A percentile compares a stretch with the other conserved stretches of the same genome.
phyloP scores from a whole-genome alignment of 2,888 invertebrate genomes.

The Drosophila birchii region DNA sequence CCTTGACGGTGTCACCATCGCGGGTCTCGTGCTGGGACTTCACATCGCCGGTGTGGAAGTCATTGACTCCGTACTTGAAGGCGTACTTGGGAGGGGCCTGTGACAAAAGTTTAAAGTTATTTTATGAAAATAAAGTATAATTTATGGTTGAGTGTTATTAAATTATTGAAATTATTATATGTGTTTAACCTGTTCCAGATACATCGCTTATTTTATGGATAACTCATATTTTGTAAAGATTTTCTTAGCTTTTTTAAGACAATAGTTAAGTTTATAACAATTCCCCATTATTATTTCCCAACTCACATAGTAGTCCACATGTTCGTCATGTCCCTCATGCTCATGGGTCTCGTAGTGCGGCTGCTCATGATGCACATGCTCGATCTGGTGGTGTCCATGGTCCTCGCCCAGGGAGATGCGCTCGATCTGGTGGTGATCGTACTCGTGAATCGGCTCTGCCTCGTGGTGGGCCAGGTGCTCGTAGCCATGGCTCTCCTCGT shows the following conservation, averaged over 20 bases:
- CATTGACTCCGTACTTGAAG: constrained; percentile 86
- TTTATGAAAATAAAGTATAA: background rate
- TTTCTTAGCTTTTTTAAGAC: no score
- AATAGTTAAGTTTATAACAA: no score
- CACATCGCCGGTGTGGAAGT: constrained; percentile 87
- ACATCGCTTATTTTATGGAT: no score
- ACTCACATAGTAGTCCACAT: constrained; percentile 88
- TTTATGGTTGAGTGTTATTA: no score
- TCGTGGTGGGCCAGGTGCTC: constrained; percentile 80
- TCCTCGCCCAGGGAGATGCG: constrained; percentile 82
- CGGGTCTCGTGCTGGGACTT: constrained; percentile 88
- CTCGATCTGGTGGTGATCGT: constrained; percentile 81
- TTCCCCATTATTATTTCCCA: background rate
- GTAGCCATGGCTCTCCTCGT: constrained; percentile 79
- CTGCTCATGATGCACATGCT: constrained; percentile 83
- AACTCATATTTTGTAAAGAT: no score
- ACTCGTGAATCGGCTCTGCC: constrained; percentile 72
- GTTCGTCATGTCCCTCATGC: constrained; percentile 84
- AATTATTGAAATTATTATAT: no score
- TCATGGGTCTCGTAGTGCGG: constrained; percentile 45
- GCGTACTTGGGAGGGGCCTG: constrained; percentile 88
- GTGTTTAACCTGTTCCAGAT: background rate
- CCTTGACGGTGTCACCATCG: constrained; percentile 88
- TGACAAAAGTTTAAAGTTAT: constrained; percentile 4
- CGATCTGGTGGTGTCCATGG: constrained; percentile 64